phyloP scores from a whole-genome alignment of 2,888 invertebrate genomes.

The Hydraecia micacea region DNA sequence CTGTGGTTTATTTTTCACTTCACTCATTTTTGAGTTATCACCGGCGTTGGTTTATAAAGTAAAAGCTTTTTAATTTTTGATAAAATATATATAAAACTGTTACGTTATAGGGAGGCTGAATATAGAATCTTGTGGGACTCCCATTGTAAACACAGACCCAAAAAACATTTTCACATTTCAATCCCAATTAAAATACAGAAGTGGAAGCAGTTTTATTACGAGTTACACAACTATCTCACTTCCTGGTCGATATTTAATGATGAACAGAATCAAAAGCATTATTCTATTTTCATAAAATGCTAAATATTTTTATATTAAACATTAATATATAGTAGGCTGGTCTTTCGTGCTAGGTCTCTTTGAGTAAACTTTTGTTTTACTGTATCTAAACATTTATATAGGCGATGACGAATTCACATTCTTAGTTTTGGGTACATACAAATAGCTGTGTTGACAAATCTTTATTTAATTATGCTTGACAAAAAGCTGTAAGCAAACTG shows the following conservation, averaged over 20 bases:
- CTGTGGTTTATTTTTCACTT: background rate
- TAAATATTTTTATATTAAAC: background rate
- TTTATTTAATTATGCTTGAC: background rate
- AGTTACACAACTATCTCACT: background rate
- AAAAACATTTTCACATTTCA: background rate
- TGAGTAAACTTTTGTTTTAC: background rate
- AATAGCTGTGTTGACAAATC: background rate
- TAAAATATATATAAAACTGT: background rate
- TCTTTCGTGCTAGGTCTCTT: background rate
- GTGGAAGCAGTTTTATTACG: background rate
- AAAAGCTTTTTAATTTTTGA: background rate
- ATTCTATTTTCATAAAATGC: no score
- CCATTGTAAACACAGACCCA: background rate
- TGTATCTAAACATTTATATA: background rate
- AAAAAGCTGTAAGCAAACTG: conserved; percentile 14
- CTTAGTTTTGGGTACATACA: background rate
- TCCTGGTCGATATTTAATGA: background rate
- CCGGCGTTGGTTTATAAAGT: background rate
- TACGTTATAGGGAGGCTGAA: background rate
- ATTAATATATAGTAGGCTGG: background rate
- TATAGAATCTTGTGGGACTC: conserved; percentile 11
- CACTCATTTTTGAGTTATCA: background rate
- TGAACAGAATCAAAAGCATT: background rate
- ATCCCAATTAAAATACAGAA: background rate
- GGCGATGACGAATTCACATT: background rate